A percentile compares a stretch with the other conserved stretches of the same genome.
Conservation (phyloP, 1,140 invertebrate species). For the Drosophila santomea region DNA sequence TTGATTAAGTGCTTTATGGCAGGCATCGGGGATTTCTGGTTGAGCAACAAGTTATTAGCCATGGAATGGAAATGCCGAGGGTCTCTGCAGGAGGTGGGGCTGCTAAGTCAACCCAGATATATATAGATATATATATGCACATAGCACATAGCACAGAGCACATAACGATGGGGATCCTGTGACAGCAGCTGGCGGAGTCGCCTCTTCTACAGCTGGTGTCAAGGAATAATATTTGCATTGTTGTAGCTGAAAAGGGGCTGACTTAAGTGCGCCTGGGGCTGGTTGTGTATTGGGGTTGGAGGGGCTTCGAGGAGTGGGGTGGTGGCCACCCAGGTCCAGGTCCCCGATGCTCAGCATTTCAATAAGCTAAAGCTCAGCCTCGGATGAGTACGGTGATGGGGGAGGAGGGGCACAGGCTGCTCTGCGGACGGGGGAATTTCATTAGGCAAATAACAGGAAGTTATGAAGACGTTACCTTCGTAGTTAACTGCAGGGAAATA, state of each 20-base stretch:
- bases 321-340: constrained; percentile 1
- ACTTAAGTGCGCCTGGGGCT: constrained; percentile 32
- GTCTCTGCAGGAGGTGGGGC: not conserved
- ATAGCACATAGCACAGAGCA: not conserved
- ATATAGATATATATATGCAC: not conserved
- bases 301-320: not conserved
- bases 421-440: constrained; percentile 29
- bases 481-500: constrained; percentile 33
- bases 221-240: constrained; percentile 58
- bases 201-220: constrained; percentile 36
- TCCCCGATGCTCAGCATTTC: constrained; percentile 29
- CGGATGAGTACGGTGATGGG: not conserved
- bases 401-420: not conserved
- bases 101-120: not conserved
- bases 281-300: constrained; percentile 1
- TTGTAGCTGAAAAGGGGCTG: constrained; percentile 19
- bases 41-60: constrained; percentile 61
- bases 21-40: constrained; percentile 43
- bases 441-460: constrained; percentile 47
- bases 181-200: constrained; percentile 40
- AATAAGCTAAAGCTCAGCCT: constrained; percentile 35
- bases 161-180: constrained; percentile 24
- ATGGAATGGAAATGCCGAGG: constrained; percentile 33
- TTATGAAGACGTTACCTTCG: constrained; percentile 49
- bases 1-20: constrained; percentile 65